Evolutionary conservation across 92 coral and sea anemone species (phyloP), one percentile per base, ranked within the genome.

Genomic region (Ricordea florida): DNA sequence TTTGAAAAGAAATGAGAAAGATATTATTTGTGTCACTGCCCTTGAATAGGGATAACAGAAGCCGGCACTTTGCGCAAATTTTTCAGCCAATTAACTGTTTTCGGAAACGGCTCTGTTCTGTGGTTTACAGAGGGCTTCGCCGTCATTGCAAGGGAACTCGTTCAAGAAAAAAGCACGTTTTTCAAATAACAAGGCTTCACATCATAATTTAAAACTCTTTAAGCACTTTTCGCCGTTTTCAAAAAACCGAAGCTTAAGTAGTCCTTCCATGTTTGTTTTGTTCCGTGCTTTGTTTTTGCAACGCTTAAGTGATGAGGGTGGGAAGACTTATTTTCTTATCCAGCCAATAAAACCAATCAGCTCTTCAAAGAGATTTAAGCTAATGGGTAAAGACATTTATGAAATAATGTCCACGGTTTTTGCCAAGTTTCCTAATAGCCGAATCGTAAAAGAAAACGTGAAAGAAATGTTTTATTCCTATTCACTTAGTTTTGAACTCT

Each of bases 11-110:
- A 64, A 81, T 66, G 79, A 90, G 72, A 77, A 62, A 56, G 70
- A 87, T 43, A 91, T 82, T 79, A 79, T 46, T 41, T 60, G 76
- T 70, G 27, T 51, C 90, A 79, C 67, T 88, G 62, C 69, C 37
- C 43, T 15, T 57, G 36, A 55, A 80, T 72, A 64, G 79, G 63
- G 36, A 72, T 58, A 56, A 81, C 79, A 66, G 69, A 68, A 49
- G 48, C 87, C 83, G 84, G 56, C 78, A 23, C 46, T 48, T 62
- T 36, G 27, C 59, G 52, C 33, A 60, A 58, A 74, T 87, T 74
- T 63, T 88, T 88, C 66, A 55, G 45, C 74, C 85, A 79, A 91
- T 91, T 91, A 91, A 45, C 78, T 78, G 3, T 21, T 7, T 6
- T 38, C 67, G 77, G 79, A 69, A 79, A 69, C 70, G 64, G 51